phyloP scores from a whole-genome alignment of 1,140 invertebrate genomes.

The Bombus difficillimus region DNA sequence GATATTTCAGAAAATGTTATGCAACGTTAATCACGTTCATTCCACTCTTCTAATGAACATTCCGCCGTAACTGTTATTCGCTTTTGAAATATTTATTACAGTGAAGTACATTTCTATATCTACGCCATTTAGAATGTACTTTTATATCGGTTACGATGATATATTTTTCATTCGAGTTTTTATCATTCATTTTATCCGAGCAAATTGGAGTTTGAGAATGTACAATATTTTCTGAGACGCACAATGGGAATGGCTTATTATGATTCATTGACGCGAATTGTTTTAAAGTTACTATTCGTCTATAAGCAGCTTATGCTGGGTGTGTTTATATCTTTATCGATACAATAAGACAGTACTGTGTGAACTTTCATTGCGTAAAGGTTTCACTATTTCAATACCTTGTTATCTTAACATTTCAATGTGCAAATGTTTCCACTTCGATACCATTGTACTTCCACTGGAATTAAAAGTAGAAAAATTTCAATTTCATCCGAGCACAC shows the following conservation, averaged over 20 bases:
- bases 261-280: neutral
- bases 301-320: no score
- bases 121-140: neutral
- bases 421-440: neutral
- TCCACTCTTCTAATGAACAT: no score
- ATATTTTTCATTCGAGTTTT: neutral
- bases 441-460: neutral
- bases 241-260: neutral
- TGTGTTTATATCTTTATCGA: neutral
- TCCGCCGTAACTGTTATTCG: no score
- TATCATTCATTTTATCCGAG: neutral
- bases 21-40: no score
- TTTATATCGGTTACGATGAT: neutral
- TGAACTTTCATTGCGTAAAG: slow-evolving; percentile 7
- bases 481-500: neutral
- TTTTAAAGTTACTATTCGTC: neutral
- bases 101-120: no score
- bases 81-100: no score
- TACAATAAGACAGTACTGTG: neutral
- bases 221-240: neutral
- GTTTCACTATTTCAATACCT: neutral
- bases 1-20: no score
- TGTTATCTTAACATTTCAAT: neutral
- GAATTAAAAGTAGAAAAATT: neutral
- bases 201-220: neutral